Percentiles rank a stretch among this genome's conserved stretches.
phyloP scores from a whole-genome alignment of 2,113 vertebrate genomes.

The Myiozetetes cayanensis region DNA sequence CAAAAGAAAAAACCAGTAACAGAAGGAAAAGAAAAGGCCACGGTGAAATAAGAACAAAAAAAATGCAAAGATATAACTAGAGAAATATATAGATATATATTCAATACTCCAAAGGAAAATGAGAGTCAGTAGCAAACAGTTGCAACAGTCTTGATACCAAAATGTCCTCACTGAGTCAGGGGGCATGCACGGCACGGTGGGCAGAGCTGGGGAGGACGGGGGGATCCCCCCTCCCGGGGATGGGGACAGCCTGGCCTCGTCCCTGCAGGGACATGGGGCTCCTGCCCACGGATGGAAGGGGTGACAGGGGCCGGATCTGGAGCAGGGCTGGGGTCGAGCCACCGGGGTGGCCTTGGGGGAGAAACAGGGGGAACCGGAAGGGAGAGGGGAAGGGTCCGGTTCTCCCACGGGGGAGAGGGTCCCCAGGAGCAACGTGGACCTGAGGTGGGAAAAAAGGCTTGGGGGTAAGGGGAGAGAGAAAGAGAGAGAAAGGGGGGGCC shows the following conservation, averaged over 20 bases:
- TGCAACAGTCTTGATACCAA: conserved; percentile 71
- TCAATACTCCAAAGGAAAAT: conserved; percentile 69
- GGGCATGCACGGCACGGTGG: conserved; percentile 60
- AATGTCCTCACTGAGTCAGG: conserved; percentile 65
- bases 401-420: neutral
- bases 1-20: conserved; percentile 61
- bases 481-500: conserved; percentile 40
- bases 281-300: neutral
- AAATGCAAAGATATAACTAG: conserved; percentile 60
- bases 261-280: neutral
- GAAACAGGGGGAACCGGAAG: neutral
- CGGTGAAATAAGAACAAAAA: conserved; percentile 49
- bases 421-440: conserved; percentile 24
- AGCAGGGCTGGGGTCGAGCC: neutral
- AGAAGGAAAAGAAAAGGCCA: conserved; percentile 57
- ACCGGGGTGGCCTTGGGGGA: neutral
- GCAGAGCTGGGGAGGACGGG: neutral
- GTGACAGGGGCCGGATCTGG: neutral
- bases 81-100: conserved; percentile 67
- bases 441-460: conserved; percentile 16
- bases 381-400: neutral
- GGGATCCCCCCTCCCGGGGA: conserved; percentile 30
- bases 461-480: neutral
- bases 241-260: neutral
- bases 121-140: conserved; percentile 72